Conservation (phyloP, 2,797 vertebrate species). For the Bradypus variegatus region DNA sequence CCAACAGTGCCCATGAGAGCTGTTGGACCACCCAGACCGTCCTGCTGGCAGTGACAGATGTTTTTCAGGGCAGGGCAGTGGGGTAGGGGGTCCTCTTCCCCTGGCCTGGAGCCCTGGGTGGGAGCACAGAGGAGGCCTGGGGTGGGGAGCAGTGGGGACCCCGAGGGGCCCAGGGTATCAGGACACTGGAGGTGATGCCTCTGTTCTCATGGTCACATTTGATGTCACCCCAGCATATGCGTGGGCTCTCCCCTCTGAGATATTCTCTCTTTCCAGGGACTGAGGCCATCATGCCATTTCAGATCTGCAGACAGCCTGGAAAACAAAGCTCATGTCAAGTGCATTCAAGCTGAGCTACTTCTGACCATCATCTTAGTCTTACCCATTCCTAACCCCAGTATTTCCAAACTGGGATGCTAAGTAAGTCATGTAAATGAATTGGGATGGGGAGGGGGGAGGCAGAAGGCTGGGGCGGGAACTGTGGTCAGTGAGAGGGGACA, state of each 20-base stretch:
- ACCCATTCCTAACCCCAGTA: not conserved
- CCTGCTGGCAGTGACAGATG: not conserved
- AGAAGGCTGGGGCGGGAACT: not conserved
- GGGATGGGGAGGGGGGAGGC: not conserved
- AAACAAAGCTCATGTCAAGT: not conserved
- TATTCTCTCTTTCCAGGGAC: not conserved
- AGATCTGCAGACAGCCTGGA: not conserved
- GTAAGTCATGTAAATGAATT: not conserved
- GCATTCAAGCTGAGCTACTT: no score
- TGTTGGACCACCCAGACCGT: not conserved
- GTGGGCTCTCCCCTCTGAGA: no score
- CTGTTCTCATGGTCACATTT: not conserved
- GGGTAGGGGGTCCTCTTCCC: not conserved
- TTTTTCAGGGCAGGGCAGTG: not conserved
- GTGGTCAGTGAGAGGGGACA: not conserved
- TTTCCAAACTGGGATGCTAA: not conserved
- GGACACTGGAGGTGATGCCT: not conserved
- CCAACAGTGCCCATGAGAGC: not conserved
- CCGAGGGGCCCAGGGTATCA: not conserved
- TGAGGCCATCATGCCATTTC: not conserved
- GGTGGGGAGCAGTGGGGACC: not conserved
- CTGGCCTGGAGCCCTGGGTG: not conserved
- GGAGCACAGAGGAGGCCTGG: not conserved
- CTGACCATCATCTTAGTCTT: not conserved
- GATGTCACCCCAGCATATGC: not conserved